Evolutionary conservation across 2,888 invertebrate genomes (phyloP).

Genomic region (Choristoneura rosaceana): DNA sequence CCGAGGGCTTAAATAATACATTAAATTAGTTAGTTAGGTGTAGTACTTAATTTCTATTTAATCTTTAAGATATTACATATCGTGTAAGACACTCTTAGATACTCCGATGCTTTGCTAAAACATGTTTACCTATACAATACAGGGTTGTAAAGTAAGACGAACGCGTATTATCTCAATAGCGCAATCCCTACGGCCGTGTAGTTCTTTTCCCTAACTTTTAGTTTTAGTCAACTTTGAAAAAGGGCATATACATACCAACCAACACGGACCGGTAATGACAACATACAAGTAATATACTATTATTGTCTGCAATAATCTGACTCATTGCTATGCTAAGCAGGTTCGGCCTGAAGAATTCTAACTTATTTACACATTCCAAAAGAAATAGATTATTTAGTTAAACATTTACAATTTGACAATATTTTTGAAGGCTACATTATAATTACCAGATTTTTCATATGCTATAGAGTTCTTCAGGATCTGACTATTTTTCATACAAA

Average conservation of each 20-base stretch:
- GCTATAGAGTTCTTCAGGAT: background rate
- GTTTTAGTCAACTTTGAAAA: constrained; percentile 34
- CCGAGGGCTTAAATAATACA: background rate
- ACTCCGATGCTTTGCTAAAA: no score
- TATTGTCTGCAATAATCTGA: constrained; percentile 59
- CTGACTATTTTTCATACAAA: no score
- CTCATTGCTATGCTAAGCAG: constrained; percentile 35
- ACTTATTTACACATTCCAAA: constrained; percentile 2
- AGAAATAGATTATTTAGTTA: constrained; percentile 5
- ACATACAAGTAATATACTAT: constrained; percentile 47
- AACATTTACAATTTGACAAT: constrained; percentile 2
- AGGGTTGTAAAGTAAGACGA: background rate
- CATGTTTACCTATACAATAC: no score
- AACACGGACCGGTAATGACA: constrained; percentile 36
- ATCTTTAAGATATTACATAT: no score
- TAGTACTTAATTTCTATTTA: no score
- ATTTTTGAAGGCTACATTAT: background rate
- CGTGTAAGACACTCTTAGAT: no score
- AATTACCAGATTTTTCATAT: background rate
- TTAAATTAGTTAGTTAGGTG: no score
- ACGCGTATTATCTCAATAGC: background rate
- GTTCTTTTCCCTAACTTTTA: background rate
- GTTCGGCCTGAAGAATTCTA: constrained; percentile 22
- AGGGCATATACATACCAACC: constrained; percentile 39
- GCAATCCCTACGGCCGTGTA: background rate